phyloP scores from a whole-genome alignment of 35 echinoderm and acorn worm species.

The Ophioderma brevispina region DNA sequence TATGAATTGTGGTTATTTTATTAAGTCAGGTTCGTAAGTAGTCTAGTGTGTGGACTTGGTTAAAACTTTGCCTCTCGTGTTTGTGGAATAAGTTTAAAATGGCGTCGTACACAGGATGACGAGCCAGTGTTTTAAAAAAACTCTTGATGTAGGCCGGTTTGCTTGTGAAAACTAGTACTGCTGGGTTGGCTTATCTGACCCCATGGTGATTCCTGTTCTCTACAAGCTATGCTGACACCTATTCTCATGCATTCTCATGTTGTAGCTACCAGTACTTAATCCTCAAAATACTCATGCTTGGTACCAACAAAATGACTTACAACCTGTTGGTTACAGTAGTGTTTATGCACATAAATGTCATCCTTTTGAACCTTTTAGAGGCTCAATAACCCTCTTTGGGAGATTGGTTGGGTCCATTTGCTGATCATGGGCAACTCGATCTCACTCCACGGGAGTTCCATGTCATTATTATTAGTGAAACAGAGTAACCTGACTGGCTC shows the following conservation, averaged over 20 bases:
- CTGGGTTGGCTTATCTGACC: neutral
- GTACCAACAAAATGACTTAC: neutral
- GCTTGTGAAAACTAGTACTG: neutral
- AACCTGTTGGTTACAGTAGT: neutral
- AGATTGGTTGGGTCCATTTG: neutral
- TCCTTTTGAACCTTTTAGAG: neutral
- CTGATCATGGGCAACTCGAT: neutral
- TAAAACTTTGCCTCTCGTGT: too few relatives aligned
- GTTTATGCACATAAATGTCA: neutral
- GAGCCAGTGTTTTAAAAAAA: too few relatives aligned
- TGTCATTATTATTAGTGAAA: neutral
- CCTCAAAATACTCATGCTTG: neutral
- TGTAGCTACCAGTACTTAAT: neutral
- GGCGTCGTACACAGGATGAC: too few relatives aligned
- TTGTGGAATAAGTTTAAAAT: too few relatives aligned
- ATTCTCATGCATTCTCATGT: neutral
- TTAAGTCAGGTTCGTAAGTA: too few relatives aligned
- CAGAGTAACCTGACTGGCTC: neutral
- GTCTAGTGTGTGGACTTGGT: too few relatives aligned
- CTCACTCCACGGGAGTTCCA: neutral
- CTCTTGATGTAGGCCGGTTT: neutral
- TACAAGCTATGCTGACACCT: neutral
- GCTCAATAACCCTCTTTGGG: slow-evolving; percentile 2
- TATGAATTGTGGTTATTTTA: too few relatives aligned
- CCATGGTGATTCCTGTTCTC: neutral